Evolutionary conservation across 2,797 vertebrate genomes (phyloP).

Genomic region (Decapterus maruadsi): DNA sequence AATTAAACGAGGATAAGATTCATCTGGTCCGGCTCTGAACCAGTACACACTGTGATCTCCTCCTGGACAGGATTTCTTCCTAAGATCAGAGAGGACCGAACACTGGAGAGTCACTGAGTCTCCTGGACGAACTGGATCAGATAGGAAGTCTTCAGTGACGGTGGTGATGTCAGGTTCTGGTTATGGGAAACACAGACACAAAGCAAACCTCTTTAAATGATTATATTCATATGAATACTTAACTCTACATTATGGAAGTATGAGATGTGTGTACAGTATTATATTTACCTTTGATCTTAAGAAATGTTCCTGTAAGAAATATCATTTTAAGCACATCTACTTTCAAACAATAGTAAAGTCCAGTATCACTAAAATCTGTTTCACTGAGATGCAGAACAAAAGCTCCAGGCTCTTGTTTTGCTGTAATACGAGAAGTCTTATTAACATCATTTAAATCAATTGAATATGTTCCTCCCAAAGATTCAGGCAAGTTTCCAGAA

Average conservation of each 20-base stretch:
- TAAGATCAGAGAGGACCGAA: slow-evolving; percentile 29
- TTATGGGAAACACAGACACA: not conserved
- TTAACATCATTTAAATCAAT: not conserved
- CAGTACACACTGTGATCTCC: slow-evolving; percentile 41
- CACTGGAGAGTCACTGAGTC: slow-evolving; percentile 40
- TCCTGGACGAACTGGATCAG: slow-evolving; percentile 13
- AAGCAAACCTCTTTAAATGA: no score
- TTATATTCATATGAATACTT: no score
- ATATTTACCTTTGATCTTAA: no score
- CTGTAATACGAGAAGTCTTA: not conserved
- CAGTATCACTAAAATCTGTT: slow-evolving; percentile 24
- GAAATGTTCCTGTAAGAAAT: no score
- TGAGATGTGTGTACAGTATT: no score
- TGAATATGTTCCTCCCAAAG: slow-evolving; percentile 19
- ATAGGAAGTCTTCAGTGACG: not conserved
- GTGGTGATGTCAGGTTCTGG: slow-evolving; percentile 19
- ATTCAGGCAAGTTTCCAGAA: slow-evolving; percentile 39
- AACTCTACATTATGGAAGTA: no score
- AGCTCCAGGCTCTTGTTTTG: not conserved
- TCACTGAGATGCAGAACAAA: slow-evolving; percentile 22
- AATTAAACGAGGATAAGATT: slow-evolving; percentile 32
- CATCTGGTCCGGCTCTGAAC: slow-evolving; percentile 42
- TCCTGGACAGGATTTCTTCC: not conserved
- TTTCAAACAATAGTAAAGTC: slow-evolving; percentile 49
- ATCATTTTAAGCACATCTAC: no score